Conservation (phyloP, 2,888 invertebrate genomes). For the Aleiodes testaceus region DNA sequence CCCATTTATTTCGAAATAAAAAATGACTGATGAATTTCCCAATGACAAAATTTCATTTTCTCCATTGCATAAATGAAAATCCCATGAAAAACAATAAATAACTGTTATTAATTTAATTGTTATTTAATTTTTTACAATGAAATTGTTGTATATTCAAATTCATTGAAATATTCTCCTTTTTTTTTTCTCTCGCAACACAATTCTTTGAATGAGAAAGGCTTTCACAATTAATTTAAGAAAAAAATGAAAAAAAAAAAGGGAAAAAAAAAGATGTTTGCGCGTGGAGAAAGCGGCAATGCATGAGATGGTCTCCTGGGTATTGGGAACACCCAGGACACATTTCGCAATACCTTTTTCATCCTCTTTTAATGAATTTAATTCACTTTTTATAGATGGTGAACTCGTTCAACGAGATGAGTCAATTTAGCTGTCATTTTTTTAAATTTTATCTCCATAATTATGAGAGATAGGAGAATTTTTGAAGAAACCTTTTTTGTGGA, state of each 20-base stretch:
- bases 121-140: not conserved
- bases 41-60: too few species aligned
- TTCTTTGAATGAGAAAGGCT: constrained; percentile 46
- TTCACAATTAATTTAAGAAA: constrained; percentile 43
- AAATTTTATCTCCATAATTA: too few species aligned
- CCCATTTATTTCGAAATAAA: constrained; percentile 12
- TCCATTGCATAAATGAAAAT: too few species aligned
- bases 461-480: too few species aligned
- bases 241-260: constrained; percentile 8
- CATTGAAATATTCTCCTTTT: not conserved
- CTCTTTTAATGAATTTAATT: constrained; percentile 1
- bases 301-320: constrained; percentile 32
- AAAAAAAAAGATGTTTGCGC: constrained; percentile 23
- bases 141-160: not conserved
- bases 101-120: not conserved
- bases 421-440: not conserved
- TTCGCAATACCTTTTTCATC: constrained; percentile 12
- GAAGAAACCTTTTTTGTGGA: too few species aligned
- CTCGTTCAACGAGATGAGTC: not conserved
- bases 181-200: constrained; percentile 6
- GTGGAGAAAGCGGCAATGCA: constrained; percentile 51
- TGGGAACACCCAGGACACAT: constrained; percentile 35
- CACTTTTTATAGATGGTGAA: not conserved
- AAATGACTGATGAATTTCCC: too few species aligned
- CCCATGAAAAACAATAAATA: not conserved